Evolutionary conservation across 2,797 vertebrate species (phyloP).

Genomic region (Cyclopterus lumpus): DNA sequence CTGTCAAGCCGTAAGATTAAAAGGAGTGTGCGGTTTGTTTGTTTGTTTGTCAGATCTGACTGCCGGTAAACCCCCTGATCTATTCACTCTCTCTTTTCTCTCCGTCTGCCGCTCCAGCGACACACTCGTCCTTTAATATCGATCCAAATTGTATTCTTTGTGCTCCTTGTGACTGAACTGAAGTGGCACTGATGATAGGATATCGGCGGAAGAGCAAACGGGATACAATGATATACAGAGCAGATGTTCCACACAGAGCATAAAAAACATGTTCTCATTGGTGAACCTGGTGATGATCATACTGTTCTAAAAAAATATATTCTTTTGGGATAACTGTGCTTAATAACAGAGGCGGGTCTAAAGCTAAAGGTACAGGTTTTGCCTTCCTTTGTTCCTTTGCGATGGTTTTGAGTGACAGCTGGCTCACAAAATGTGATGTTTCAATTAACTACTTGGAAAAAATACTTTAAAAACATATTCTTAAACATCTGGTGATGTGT

Average conservation of each 20-base stretch:
- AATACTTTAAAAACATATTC: no score
- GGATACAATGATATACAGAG: neutral
- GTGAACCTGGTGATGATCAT: neutral
- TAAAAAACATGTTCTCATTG: neutral
- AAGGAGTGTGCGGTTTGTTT: neutral
- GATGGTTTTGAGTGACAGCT: neutral
- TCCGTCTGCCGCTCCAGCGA: neutral
- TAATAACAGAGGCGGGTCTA: neutral
- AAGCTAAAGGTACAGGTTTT: neutral
- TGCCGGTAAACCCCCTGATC: conserved; percentile 41
- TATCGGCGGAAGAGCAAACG: neutral
- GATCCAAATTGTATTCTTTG: conserved; percentile 27
- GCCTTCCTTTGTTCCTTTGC: no score
- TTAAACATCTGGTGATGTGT: neutral
- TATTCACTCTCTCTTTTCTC: conserved; percentile 18
- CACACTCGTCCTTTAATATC: conserved; percentile 29
- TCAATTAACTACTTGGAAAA: neutral
- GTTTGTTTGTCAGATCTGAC: conserved; percentile 30
- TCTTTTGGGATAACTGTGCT: neutral
- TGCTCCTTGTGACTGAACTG: conserved; percentile 1
- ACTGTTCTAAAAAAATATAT: neutral
- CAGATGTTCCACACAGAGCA: neutral
- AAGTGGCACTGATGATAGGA: neutral
- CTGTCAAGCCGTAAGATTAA: conserved; percentile 36
- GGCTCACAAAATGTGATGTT: neutral